A percentile compares a stretch with the other conserved stretches of the same genome.
Evolutionary conservation across 2,888 invertebrate species (phyloP).

Genomic region (Brenthis ino): DNA sequence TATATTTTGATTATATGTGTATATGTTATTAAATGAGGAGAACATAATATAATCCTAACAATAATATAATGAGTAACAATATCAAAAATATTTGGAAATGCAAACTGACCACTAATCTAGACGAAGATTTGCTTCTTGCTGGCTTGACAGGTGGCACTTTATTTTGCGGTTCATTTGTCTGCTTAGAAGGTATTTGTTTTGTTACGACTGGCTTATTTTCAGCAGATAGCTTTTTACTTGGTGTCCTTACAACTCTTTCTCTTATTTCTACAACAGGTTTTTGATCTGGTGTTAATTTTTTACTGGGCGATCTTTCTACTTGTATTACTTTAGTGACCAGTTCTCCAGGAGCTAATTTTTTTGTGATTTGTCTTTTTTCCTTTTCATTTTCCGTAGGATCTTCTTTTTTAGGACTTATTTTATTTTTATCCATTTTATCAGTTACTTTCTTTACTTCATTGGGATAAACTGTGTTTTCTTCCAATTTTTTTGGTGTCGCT

Average conservation of each 20-base stretch:
- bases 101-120: conserved; percentile 79
- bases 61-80: conserved; percentile 63
- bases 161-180: conserved; percentile 57
- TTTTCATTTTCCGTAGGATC: conserved; percentile 54
- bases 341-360: conserved; percentile 58
- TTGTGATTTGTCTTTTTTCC: conserved; percentile 49
- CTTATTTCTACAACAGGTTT: conserved; percentile 70
- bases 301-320: conserved; percentile 73
- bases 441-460: conserved; percentile 57
- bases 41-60: conserved; percentile 67
- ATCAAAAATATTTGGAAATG: conserved; percentile 67
- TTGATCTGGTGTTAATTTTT: conserved; percentile 62
- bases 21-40: conserved; percentile 44
- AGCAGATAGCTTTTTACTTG: conserved; percentile 63
- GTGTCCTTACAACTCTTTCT: conserved; percentile 73
- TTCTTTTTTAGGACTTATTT: conserved; percentile 60
- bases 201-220: conserved; percentile 59
- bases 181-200: conserved; percentile 53
- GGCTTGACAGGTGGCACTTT: conserved; percentile 75
- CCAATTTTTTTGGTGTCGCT: conserved; percentile 66
- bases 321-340: conserved; percentile 74
- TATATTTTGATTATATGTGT: conserved; percentile 12
- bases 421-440: conserved; percentile 49
- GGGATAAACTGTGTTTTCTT: conserved; percentile 58
- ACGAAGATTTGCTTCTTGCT: conserved; percentile 76